Evolutionary conservation across 2,797 vertebrate species (phyloP).

Genomic region (Pampus argenteus): DNA sequence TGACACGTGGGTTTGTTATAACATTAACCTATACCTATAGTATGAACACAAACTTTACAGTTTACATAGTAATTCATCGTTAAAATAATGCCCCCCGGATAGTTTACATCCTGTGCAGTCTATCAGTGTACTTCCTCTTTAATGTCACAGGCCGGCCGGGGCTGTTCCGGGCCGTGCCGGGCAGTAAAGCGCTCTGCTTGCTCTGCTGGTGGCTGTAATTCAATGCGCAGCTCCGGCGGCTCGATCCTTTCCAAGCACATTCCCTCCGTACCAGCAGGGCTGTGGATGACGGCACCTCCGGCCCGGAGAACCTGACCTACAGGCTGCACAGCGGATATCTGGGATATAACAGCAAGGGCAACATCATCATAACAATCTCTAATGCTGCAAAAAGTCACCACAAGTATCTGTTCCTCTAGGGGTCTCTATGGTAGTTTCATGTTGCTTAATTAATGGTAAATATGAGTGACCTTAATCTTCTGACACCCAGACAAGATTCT

Average conservation of each 20-base stretch:
- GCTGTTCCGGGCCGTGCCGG: constrained; percentile 34
- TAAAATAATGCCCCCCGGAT: constrained; percentile 5
- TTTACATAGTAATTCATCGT: neutral
- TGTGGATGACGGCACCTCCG: constrained; percentile 22
- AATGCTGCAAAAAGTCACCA: neutral
- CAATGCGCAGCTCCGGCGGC: constrained; percentile 75
- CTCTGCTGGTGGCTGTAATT: constrained; percentile 78
- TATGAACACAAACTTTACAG: neutral
- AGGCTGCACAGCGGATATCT: constrained; percentile 5
- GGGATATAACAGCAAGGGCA: neutral
- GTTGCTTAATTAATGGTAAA: too few species aligned
- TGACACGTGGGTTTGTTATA: neutral
- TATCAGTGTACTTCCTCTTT: neutral
- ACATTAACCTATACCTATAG: neutral
- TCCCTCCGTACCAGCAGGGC: constrained; percentile 56
- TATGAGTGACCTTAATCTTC: too few species aligned
- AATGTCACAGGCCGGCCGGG: neutral
- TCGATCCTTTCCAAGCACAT: constrained; percentile 79
- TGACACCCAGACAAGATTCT: neutral
- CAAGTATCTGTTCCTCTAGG: neutral
- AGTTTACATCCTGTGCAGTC: neutral
- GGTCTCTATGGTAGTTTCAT: neutral
- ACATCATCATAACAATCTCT: neutral
- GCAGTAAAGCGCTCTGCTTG: constrained; percentile 22
- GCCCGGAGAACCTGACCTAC: constrained; percentile 27